Evolutionary conservation across 2,888 invertebrate genomes (phyloP).

Genomic region (Himalopsyche japonica): DNA sequence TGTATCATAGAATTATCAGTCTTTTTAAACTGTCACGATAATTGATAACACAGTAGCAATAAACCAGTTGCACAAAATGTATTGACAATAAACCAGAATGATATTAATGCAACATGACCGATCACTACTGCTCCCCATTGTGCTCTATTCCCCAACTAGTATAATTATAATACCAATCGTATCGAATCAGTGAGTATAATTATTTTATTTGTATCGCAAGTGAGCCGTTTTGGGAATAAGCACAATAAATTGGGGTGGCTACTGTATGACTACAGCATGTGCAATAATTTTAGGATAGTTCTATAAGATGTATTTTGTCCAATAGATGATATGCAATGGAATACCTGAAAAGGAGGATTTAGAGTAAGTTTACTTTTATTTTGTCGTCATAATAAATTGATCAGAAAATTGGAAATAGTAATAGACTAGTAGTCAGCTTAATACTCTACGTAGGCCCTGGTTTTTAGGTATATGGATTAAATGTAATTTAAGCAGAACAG

Average conservation of each 20-base stretch:
- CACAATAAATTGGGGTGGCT: background rate
- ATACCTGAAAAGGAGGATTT: too few relatives aligned
- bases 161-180: conserved; percentile 26
- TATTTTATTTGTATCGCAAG: conserved; percentile 31
- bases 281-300: background rate
- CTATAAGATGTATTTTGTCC: too few relatives aligned
- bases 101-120: background rate
- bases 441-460: too few relatives aligned
- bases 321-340: too few relatives aligned
- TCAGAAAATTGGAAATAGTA: too few relatives aligned
- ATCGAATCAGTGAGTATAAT: conserved; percentile 33
- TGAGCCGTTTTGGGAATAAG: conserved; percentile 13
- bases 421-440: too few relatives aligned
- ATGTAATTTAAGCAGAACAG: too few relatives aligned
- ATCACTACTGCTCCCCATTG: background rate
- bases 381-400: too few relatives aligned
- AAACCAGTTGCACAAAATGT: background rate
- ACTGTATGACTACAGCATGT: background rate
- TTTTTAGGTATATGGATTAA: too few relatives aligned
- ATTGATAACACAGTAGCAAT: background rate
- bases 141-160: background rate
- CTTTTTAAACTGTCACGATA: background rate
- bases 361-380: too few relatives aligned
- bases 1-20: too few relatives aligned
- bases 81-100: background rate